phyloP scores from a whole-genome alignment of 2,888 invertebrate genomes.

The Meghimatium bilineatum region DNA sequence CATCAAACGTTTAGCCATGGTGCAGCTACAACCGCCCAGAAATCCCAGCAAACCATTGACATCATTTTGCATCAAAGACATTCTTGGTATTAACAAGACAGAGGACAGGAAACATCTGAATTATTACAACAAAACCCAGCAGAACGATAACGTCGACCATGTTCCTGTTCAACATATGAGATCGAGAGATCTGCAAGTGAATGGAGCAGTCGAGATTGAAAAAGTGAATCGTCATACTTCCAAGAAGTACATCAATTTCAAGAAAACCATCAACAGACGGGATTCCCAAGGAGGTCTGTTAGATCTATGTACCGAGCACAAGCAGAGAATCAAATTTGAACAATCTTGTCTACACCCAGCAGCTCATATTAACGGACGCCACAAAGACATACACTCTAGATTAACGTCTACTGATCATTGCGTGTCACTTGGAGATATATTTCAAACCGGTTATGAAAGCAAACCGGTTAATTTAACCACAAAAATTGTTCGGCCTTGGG shows the following conservation, averaged over 20 bases:
- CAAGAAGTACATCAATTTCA: background rate
- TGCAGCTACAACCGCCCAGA: constrained; percentile 65
- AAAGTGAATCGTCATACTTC: background rate
- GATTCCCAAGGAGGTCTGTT: constrained; percentile 12
- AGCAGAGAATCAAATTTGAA: background rate
- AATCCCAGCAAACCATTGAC: constrained; percentile 71
- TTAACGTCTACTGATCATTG: background rate
- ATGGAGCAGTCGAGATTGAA: background rate
- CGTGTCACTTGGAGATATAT: background rate
- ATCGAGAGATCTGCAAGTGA: background rate
- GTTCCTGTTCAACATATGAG: background rate
- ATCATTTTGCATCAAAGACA: constrained; percentile 70
- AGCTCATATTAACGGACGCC: constrained; percentile 7
- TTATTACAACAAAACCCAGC: background rate
- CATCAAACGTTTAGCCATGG: constrained; percentile 67
- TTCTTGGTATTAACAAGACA: constrained; percentile 55
- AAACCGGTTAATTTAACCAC: constrained; percentile 48
- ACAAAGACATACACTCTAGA: background rate
- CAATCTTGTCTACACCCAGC: background rate
- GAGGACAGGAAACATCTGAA: background rate
- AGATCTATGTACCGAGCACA: constrained; percentile 3
- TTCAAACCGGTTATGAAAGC: background rate
- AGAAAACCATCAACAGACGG: background rate
- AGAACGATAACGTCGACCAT: background rate
- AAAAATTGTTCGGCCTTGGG: constrained; percentile 69